Evolutionary conservation across 2,888 invertebrate genomes (phyloP).

Genomic region (Protonemura montana): DNA sequence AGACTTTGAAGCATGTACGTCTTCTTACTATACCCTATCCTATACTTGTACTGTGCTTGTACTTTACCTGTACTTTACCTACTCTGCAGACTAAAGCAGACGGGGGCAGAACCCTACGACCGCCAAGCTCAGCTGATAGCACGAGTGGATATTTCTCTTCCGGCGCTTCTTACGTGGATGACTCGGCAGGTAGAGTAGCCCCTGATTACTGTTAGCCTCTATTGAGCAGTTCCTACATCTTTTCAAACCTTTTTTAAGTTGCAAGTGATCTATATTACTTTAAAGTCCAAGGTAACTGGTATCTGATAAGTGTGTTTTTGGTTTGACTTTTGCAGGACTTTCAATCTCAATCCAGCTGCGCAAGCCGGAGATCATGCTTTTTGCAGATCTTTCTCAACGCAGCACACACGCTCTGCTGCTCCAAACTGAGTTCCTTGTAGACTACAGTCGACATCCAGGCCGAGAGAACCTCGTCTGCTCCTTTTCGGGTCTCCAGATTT

Average conservation of each 20-base stretch:
- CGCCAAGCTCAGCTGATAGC: slow-evolving; percentile 65
- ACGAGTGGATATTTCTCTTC: slow-evolving; percentile 68
- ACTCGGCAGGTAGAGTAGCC: slow-evolving; percentile 57
- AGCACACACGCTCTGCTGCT: slow-evolving; percentile 70
- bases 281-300: too few relatives aligned
- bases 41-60: too few relatives aligned
- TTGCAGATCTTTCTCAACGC: slow-evolving; percentile 60
- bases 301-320: too few relatives aligned
- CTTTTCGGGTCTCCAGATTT: slow-evolving; percentile 68
- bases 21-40: too few relatives aligned
- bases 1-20: too few relatives aligned
- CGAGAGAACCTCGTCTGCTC: slow-evolving; percentile 70
- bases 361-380: slow-evolving; percentile 79
- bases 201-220: not conserved
- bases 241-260: too few relatives aligned
- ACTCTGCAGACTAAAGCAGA: slow-evolving; percentile 43
- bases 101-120: slow-evolving; percentile 52
- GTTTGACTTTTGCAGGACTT: slow-evolving; percentile 60
- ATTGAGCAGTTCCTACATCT: too few relatives aligned
- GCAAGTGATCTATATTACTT: too few relatives aligned
- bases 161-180: slow-evolving; percentile 60
- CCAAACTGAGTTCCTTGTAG: slow-evolving; percentile 73
- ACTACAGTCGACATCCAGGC: slow-evolving; percentile 73
- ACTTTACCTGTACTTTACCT: too few relatives aligned
- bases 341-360: slow-evolving; percentile 77